phyloP scores from a whole-genome alignment of 64 coral and sea anemone species.

The Porites lutea region DNA sequence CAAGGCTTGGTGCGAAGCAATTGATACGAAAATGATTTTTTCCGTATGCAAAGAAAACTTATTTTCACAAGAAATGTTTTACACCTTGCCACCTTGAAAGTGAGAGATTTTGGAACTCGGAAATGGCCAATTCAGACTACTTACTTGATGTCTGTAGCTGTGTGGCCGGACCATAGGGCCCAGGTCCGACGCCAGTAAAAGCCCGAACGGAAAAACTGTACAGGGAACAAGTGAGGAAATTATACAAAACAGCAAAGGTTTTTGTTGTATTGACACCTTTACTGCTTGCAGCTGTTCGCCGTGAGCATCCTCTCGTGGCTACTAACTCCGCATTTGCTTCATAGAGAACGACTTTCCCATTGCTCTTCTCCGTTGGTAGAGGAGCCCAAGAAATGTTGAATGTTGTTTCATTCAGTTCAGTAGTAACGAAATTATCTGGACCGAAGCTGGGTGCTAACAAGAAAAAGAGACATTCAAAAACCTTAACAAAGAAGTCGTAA shows the following conservation, averaged over 20 bases:
- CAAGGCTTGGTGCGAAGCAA: too few species aligned
- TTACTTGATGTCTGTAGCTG: not conserved
- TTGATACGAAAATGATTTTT: too few species aligned
- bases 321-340: not conserved
- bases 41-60: too few species aligned
- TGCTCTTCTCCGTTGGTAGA: not conserved
- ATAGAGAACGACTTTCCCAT: not conserved
- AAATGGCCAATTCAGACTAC: not conserved
- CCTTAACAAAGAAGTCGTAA: too few species aligned
- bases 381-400: conserved; percentile 7
- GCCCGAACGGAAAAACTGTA: not conserved
- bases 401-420: not conserved
- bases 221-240: not conserved
- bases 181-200: not conserved
- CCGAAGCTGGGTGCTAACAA: not conserved
- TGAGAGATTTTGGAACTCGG: not conserved
- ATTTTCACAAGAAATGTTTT: too few species aligned
- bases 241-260: conserved; percentile 9
- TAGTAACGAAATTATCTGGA: not conserved
- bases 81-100: too few species aligned
- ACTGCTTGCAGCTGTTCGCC: not conserved
- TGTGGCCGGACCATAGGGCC: not conserved
- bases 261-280: not conserved
- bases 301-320: not conserved
- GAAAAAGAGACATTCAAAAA: too few species aligned